These are phyloP conservation scores for Rhombomys opimus DNA, from an alignment of 2,113 vertebrate species.

Conservation along the genomic window DNA sequence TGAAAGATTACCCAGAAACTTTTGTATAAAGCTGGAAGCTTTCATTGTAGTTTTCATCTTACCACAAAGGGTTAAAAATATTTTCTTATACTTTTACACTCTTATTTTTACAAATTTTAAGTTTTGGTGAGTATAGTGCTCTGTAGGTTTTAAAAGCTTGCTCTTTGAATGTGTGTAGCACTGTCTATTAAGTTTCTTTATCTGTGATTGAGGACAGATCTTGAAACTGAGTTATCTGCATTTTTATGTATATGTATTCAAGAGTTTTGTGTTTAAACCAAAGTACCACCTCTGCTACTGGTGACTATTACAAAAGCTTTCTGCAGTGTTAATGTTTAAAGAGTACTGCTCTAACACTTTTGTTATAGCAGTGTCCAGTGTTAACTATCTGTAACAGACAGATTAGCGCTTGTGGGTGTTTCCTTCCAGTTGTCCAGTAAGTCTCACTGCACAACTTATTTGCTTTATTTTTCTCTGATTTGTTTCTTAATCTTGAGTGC, in stretches of 20 bases:
- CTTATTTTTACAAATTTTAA: background rate
- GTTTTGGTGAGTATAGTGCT: background rate
- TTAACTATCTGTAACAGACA: background rate
- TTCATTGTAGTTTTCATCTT: background rate
- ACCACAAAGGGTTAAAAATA: background rate
- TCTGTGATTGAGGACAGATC: background rate
- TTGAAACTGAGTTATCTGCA: background rate
- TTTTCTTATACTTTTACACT: background rate
- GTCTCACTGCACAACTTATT: background rate
- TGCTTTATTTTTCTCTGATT: background rate
- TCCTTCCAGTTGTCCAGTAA: slow-evolving; percentile 6
- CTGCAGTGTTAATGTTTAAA: background rate
- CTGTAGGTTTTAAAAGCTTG: background rate
- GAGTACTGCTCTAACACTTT: background rate
- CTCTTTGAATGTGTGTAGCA: background rate
- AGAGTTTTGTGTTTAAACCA: background rate
- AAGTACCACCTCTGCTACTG: background rate
- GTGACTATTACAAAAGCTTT: background rate
- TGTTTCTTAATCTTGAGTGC: background rate
- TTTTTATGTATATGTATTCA: background rate
- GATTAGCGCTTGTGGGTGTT: background rate
- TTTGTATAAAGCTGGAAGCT: slow-evolving; percentile 2
- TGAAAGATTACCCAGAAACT: background rate
- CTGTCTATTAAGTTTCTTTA: background rate
- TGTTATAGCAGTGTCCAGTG: background rate